Evolutionary conservation across 1,140 invertebrate genomes (phyloP).

Genomic region (Leptopilina boulardi): DNA sequence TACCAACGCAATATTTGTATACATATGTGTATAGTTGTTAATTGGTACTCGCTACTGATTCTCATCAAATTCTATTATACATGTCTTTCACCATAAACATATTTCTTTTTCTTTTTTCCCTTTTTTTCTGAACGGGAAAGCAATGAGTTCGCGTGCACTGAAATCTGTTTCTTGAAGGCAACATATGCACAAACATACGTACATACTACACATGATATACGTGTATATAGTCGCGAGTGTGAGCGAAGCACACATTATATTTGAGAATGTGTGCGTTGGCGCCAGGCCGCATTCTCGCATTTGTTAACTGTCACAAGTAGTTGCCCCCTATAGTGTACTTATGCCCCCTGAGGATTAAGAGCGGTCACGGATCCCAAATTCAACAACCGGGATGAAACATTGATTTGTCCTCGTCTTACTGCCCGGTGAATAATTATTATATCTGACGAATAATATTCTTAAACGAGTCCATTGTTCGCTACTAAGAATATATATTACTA

Average conservation of each 20-base stretch:
- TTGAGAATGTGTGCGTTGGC: constrained; percentile 68
- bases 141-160: constrained; percentile 54
- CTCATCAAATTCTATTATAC: no score
- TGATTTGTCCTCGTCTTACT: constrained; percentile 57
- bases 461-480: no score
- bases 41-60: no score
- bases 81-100: constrained; percentile 43
- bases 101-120: constrained; percentile 11
- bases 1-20: no score
- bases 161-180: constrained; percentile 53
- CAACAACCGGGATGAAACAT: constrained; percentile 45
- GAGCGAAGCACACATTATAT: constrained; percentile 34
- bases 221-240: neutral
- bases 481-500: no score
- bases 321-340: constrained; percentile 27
- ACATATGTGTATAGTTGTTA: no score
- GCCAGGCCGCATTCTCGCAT: constrained; percentile 74
- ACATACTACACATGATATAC: constrained; percentile 46
- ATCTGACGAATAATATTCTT: no score
- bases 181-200: no score
- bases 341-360: constrained; percentile 52
- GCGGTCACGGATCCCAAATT: constrained; percentile 58
- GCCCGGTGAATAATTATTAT: neutral
- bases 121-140: constrained; percentile 47
- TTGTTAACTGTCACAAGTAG: constrained; percentile 64